Conservation (phyloP, 2,888 invertebrate genomes). For the Lapara coniferarum region DNA sequence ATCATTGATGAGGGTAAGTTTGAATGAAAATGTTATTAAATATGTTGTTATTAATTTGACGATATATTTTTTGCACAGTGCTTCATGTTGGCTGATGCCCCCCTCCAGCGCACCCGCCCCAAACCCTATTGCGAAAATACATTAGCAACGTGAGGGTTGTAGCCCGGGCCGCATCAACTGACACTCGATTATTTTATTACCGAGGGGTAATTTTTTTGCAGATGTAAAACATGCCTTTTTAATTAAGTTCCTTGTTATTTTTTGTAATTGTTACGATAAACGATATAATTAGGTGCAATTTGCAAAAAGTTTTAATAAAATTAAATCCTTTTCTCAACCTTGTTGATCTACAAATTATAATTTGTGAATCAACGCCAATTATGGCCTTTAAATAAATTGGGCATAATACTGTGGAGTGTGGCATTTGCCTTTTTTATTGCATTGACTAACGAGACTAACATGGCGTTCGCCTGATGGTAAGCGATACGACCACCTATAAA, state of each 20-base stretch:
- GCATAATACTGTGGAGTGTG: not conserved
- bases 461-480: too few relatives aligned
- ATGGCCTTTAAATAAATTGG: not conserved
- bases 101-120: conserved; percentile 57
- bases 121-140: conserved; percentile 49
- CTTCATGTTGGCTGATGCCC: conserved; percentile 50
- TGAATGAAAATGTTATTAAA: conserved; percentile 60
- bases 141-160: conserved; percentile 65
- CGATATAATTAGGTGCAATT: too few relatives aligned
- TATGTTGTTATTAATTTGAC: conserved; percentile 31
- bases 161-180: conserved; percentile 34
- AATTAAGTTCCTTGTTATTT: conserved; percentile 1
- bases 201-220: conserved; percentile 57
- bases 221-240: conserved; percentile 1
- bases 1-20: conserved; percentile 68
- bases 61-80: conserved; percentile 37
- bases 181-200: conserved; percentile 63
- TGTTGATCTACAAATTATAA: not conserved
- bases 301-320: not conserved
- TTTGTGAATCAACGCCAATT: too few relatives aligned
- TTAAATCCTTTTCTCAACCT: too few relatives aligned
- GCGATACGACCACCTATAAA: too few relatives aligned
- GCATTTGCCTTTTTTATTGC: too few relatives aligned
- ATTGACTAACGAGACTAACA: too few relatives aligned
- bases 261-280: not conserved